phyloP scores from a whole-genome alignment of 2,888 invertebrate species.

The Acleris emargana region DNA sequence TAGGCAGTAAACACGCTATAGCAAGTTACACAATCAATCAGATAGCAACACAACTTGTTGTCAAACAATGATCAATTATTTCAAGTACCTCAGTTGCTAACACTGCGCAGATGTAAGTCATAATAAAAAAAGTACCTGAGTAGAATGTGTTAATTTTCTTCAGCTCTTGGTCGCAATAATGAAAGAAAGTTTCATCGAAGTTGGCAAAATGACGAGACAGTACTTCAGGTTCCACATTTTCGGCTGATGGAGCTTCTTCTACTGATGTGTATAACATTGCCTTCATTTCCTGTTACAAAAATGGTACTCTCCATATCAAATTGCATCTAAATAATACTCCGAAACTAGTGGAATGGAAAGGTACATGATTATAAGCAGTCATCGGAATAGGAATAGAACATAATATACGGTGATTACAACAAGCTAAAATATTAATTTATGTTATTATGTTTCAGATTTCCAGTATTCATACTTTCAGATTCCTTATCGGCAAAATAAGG shows the following conservation, averaged over 20 bases:
- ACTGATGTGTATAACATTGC: conserved; percentile 96
- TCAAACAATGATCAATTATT: conserved; percentile 1
- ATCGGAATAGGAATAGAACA: too few species aligned
- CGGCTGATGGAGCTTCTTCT: conserved; percentile 95
- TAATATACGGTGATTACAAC: too few species aligned
- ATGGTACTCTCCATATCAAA: not conserved
- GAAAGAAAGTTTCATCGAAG: conserved; percentile 98
- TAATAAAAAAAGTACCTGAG: conserved; percentile 85
- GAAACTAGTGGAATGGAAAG: too few species aligned
- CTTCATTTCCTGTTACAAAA: conserved; percentile 92
- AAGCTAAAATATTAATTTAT: too few species aligned
- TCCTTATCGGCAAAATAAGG: too few species aligned
- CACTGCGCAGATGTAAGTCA: too few species aligned
- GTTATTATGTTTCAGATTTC: too few species aligned
- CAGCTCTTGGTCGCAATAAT: conserved; percentile 96
- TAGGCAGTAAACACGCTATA: too few species aligned
- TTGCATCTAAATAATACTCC: too few species aligned
- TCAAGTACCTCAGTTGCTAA: conserved; percentile 87
- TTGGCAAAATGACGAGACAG: conserved; percentile 94
- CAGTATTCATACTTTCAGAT: too few species aligned
- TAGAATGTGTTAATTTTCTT: conserved; percentile 99
- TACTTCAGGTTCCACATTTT: conserved; percentile 94
- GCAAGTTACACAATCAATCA: conserved; percentile 9
- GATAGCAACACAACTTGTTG: conserved; percentile 13
- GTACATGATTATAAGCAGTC: too few species aligned